Base-by-base conservation (phyloP, 2,113 vertebrate genomes). In the Origma solitaria region DNA sequence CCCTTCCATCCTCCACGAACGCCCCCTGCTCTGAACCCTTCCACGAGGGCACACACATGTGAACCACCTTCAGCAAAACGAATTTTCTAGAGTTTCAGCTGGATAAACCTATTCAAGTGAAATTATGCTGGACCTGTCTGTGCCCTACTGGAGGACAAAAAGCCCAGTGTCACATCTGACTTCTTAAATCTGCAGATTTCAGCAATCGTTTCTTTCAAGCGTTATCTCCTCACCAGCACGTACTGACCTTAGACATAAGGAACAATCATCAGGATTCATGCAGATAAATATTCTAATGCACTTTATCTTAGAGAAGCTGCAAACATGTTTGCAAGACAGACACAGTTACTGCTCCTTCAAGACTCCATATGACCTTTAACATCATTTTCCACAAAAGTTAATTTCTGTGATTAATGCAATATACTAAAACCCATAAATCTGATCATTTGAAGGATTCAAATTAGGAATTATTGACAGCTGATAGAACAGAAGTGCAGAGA, bases 401-500 rank as follows among this genome's bases (percentile, higher is more conserved):
- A 98, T 98, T 97, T 97, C 98, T 97, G 94, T 98, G 97, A 98
- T 98, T 97, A 97, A 97, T 97, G 96, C 82, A 97, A 97, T 96
- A 60, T 90, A 95, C 92, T 95, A 75, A 83, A 92, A 42, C 91
- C 86, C 95, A 97, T 98, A 97, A 97, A 98, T 98, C 97, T 92
- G 96, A 83, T 90, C 85, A 90, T 96, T 94, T 94, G 96, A 97
- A 98, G 95, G 97, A 97, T 97, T 96, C 95, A 96, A 95, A 97
- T 97, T 94, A 97, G 97, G 97, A 96, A 97, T 97, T 98, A 98
- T 98, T 98, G 98, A 97, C 98, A 98, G 97, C 95, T 97, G 97
- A 98, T 97, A 97, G 98, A 93, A 93, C 88, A 97, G 95, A 95
- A 97, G 96, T 95, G 94, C 96, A 90, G 96, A 95, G 95, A 97